Evolutionary conservation across 2,797 vertebrate species (phyloP), one percentile per base, ranked within the genome.

Genomic region (Stomatorhinus walkeri): DNA sequence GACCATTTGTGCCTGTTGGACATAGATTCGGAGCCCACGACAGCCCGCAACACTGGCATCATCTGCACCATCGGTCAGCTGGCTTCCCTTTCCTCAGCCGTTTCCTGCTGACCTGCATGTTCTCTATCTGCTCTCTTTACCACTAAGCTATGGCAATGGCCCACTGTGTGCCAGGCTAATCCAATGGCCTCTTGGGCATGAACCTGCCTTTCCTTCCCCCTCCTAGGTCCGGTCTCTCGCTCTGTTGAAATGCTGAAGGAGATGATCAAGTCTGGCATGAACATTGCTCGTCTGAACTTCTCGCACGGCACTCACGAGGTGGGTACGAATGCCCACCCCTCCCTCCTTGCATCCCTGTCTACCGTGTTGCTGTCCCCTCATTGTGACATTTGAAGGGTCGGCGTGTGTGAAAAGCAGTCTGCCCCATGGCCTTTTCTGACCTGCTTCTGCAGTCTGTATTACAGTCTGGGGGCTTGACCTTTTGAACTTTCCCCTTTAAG

Each of bases 241-340:
- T 96, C 97, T 0, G 97, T 99, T 93, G 97, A 97, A 0, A 98
- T 91, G 84, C 90, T 96, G 94, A 98, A 96, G 95, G 96, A 99
- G 93, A 99, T 99, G 98, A 99, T 99, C 94, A 98, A 97, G 92
- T 92, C 98, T 93, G 98, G 98, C 91, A 99, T 99, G 98, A 99
- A 99, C 59, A 94, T 99, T 93, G 98, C 98, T 90, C 98, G 98
- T 91, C 94, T 99, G 94, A 99, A 99, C 95, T 99, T 99, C 95
- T 99, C 98, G 90, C 98, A 99, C 0, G 98, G 98, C 90, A 96
- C 96, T 90, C 98, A 99, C 0, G 98, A 99, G 95, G 98, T 99
- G 91, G 95, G 96, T 91, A 10, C 87, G 48, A 93, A 91, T 89
- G 90, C 94, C 93, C 92, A 89, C 54, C 90, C 89, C 85, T 87